These are phyloP conservation scores for Andrena fulva DNA, from an alignment of 2,888 invertebrate species.

Conservation along the genomic window DNA sequence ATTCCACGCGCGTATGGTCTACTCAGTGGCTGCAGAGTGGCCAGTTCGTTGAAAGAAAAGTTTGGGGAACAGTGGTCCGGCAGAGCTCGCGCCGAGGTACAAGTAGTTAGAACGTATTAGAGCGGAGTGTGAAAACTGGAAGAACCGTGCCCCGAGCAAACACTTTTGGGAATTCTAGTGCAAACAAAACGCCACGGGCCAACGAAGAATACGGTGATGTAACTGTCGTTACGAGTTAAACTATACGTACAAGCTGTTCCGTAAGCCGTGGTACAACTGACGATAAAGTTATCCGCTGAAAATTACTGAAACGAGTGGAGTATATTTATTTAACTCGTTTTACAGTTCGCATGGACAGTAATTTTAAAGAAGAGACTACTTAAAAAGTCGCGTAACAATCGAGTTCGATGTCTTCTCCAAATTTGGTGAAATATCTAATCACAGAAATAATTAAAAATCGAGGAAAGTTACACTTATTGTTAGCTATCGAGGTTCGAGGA, in stretches of 20 bases:
- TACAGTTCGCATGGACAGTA: no score
- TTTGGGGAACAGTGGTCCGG: conserved; percentile 62
- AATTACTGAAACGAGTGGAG: not conserved
- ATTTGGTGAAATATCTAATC: no score
- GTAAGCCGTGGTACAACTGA: not conserved
- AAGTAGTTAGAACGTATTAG: conserved; percentile 66
- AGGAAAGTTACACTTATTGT: no score
- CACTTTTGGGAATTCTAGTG: conserved; percentile 62
- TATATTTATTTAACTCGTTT: no score
- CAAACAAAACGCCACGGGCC: conserved; percentile 59
- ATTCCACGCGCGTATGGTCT: conserved; percentile 46
- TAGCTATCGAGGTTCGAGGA: no score
- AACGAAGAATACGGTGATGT: conserved; percentile 45
- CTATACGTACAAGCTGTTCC: not conserved
- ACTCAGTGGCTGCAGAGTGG: conserved; percentile 41
- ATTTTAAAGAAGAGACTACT: no score
- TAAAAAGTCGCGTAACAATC: no score
- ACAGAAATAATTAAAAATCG: no score
- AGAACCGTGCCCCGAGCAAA: conserved; percentile 65
- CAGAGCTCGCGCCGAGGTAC: conserved; percentile 57
- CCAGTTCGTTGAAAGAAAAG: conserved; percentile 70
- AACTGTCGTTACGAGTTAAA: conserved; percentile 29
- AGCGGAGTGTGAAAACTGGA: conserved; percentile 69
- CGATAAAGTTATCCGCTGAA: not conserved
- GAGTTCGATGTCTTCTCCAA: no score